Evolutionary conservation across 2,797 vertebrate genomes (phyloP).

Genomic region (Lepilemur ruficaudatus): DNA sequence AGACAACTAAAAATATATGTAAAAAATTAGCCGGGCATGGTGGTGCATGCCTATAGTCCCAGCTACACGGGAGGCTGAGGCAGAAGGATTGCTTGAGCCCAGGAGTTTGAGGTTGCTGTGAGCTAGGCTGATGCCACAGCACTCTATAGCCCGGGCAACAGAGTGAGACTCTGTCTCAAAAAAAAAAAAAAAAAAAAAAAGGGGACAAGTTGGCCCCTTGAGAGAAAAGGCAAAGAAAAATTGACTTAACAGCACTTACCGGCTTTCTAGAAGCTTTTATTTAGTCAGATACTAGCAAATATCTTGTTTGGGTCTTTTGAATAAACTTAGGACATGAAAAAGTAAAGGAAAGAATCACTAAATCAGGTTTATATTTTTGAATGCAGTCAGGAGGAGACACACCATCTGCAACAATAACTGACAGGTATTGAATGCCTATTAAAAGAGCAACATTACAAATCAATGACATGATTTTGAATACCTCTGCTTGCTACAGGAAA

Average conservation of each 20-base stretch:
- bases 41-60: no score
- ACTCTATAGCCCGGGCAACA: no score
- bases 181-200: no score
- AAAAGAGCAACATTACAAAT: slow-evolving; percentile 43
- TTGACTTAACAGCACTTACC: not conserved
- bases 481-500: slow-evolving; percentile 10
- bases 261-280: slow-evolving; percentile 45
- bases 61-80: no score
- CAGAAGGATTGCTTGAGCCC: no score
- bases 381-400: not conserved
- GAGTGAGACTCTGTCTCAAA: no score
- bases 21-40: no score
- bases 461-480: slow-evolving; percentile 16
- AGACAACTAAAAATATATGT: no score
- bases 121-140: no score
- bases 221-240: slow-evolving; percentile 43
- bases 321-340: slow-evolving; percentile 31
- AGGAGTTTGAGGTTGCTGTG: no score
- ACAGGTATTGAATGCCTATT: not conserved
- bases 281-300: slow-evolving; percentile 14
- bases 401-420: not conserved
- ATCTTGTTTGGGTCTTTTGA: slow-evolving; percentile 4
- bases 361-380: not conserved
- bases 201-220: not conserved
- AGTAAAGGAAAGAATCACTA: slow-evolving; percentile 23